Evolutionary conservation across 2,113 vertebrate genomes (phyloP).

Genomic region (Rafetus swinhoei): DNA sequence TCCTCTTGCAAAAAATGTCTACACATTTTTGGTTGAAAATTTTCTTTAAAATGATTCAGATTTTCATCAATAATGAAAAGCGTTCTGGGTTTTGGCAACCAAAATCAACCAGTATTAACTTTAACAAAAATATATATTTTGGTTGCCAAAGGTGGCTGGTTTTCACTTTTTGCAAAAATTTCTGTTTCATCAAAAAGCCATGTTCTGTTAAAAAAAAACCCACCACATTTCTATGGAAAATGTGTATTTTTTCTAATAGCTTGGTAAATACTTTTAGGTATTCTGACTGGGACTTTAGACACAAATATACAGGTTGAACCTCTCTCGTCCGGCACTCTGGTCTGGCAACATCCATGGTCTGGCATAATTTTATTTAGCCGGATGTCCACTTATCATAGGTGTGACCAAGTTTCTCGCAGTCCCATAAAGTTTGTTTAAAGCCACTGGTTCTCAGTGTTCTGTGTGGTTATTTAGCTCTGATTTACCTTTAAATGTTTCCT

Average conservation of each 20-base stretch:
- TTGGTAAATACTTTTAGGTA: not conserved
- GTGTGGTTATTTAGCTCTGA: no score
- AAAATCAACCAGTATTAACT: not conserved
- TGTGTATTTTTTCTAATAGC: not conserved
- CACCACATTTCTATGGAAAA: not conserved
- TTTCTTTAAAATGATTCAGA: not conserved
- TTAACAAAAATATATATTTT: not conserved
- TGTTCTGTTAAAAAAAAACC: not conserved
- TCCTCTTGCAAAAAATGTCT: slow-evolving; percentile 22
- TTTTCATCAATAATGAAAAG: not conserved
- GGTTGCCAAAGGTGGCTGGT: not conserved
- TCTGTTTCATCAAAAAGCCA: not conserved
- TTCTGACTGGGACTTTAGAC: not conserved
- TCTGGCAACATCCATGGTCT: no score
- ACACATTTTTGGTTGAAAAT: slow-evolving; percentile 16
- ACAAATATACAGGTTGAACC: no score
- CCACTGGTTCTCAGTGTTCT: no score
- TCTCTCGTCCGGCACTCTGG: no score
- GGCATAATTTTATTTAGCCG: no score
- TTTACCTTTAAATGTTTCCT: no score
- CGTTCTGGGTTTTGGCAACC: not conserved
- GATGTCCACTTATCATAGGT: no score
- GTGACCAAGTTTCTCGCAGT: no score
- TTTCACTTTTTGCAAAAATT: not conserved
- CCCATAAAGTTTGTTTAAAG: no score